Evolutionary conservation across 2,797 vertebrate genomes (phyloP), one percentile per base, ranked within the genome.

Genomic region (Danio tinwini): DNA sequence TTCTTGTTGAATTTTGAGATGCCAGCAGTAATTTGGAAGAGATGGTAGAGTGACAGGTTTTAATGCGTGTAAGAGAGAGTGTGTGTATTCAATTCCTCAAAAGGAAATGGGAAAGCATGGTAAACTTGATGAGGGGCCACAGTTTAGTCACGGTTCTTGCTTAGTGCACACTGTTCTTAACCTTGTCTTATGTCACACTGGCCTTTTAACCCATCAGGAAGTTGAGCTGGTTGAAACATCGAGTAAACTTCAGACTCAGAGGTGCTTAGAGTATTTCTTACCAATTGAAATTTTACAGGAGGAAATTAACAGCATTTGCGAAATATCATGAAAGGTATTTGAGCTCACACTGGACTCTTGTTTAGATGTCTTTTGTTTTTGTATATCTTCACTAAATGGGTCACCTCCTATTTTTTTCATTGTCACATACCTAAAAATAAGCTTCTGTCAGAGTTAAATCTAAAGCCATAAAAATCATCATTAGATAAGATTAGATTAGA

Each of bases 1-100:
- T 76, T 87, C 84, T 72, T 69, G 85, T 87, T 87, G 85, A 86
- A 86, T 86, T 63, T 83, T 84, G 39, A 74, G 74, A 73, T 62
- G 83, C 84, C 89, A 81, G 83, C 77, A 0, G 81, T 79, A 77
- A 80, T 80, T 55, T 64, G 50, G 77, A 82, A 83, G 81, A 49
- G 12, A 6, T n/a, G 29, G 52, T 9, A 2, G 68, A 71, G 37
- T 45, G 74, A 62, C 72, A 56, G 29, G 10, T 44, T 62, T 39
- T 56, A 61, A 55, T 74, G 67, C 77, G 69, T 86, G 53, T 61
- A 68, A 81, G 73, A 81, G 59, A 50, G 76, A 1, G 67, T 44
- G 71, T 55, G 39, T 59, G 5, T 72, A 44, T 72, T 72, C 5
- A 49, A 40, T 21, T 75, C 47, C 50, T n/a, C 47, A 21, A 50